A percentile compares a stretch with the other conserved stretches of the same genome.
Conservation (phyloP, 2,797 vertebrate genomes). For the Hafferia zeledoni region DNA sequence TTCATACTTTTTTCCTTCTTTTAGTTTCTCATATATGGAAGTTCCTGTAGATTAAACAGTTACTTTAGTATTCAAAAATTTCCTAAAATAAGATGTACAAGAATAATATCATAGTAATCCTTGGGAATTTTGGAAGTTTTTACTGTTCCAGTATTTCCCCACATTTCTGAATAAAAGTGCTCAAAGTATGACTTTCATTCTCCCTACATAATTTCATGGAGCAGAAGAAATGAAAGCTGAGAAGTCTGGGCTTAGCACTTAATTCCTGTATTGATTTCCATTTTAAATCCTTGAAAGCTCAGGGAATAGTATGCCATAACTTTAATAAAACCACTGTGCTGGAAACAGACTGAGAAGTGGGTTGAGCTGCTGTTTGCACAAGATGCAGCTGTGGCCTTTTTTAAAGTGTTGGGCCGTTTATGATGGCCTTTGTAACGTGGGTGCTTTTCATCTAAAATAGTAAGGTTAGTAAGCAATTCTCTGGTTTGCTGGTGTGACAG, state of each 20-base stretch:
- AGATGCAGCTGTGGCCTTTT: background rate
- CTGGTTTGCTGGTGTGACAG: background rate
- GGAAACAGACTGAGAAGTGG: background rate
- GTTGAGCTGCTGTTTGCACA: background rate
- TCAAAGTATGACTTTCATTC: background rate
- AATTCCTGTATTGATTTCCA: background rate
- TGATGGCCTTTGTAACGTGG: background rate
- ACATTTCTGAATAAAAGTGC: background rate
- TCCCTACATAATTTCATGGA: background rate
- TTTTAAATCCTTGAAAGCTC: background rate
- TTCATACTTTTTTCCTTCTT: accelerated
- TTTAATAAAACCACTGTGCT: background rate
- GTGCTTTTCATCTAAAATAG: background rate
- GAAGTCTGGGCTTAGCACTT: background rate
- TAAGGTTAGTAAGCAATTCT: background rate
- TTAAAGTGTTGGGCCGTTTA: background rate
- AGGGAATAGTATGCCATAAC: background rate
- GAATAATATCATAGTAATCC: background rate
- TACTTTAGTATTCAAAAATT: background rate
- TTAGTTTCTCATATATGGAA: background rate
- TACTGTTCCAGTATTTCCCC: background rate
- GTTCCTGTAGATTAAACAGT: background rate
- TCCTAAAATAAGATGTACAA: background rate
- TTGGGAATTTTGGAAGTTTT: background rate
- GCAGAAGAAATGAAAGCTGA: slow-evolving; percentile 5